A percentile compares a stretch with the other conserved stretches of the same genome.
Evolutionary conservation across 2,888 invertebrate species (phyloP).

Genomic region (Leptinotarsa rubiginosa): DNA sequence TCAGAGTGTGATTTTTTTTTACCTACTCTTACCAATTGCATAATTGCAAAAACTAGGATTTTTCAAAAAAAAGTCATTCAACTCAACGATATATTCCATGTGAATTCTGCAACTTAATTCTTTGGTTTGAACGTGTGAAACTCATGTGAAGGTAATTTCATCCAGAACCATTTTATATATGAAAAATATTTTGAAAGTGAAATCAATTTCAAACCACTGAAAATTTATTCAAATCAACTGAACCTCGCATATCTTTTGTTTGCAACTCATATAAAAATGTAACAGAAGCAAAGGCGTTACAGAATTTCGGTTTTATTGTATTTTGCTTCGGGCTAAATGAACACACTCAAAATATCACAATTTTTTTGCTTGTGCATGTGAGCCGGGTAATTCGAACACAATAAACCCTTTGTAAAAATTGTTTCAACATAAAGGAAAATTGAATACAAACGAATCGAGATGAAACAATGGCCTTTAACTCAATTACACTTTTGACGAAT

Average conservation of each 20-base stretch:
- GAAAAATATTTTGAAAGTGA: conserved; percentile 4
- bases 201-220: not conserved
- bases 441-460: not conserved
- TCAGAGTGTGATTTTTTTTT: too few relatives aligned
- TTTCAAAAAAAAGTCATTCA: too few relatives aligned
- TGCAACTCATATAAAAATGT: not conserved
- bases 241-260: not conserved
- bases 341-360: not conserved
- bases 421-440: not conserved
- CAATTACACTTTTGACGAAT: conserved; percentile 3
- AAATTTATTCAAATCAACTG: not conserved
- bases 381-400: not conserved
- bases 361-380: not conserved
- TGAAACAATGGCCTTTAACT: not conserved
- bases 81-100: too few relatives aligned
- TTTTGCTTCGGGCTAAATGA: not conserved
- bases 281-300: not conserved
- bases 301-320: not conserved
- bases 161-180: not conserved
- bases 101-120: too few relatives aligned
- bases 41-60: too few relatives aligned
- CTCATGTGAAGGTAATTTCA: conserved; percentile 19
- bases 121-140: not conserved
- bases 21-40: too few relatives aligned
- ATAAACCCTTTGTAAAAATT: not conserved